These are phyloP conservation scores for Anorthoa munda DNA, from an alignment of 2,888 invertebrate genomes.

Conservation along the genomic window DNA sequence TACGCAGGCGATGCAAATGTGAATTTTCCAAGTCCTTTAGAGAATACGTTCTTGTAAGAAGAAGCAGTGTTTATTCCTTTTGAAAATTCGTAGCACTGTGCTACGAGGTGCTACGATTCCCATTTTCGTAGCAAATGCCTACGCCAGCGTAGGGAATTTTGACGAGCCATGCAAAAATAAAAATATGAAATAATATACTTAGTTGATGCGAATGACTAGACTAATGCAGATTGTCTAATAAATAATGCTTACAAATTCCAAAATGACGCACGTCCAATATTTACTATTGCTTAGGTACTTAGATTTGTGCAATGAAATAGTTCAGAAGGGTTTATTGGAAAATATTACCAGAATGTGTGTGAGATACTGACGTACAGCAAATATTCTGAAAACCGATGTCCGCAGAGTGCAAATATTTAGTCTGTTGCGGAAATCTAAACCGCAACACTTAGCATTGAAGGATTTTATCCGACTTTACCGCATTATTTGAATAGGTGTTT, in stretches of 20 bases:
- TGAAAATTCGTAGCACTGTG: constrained; percentile 26
- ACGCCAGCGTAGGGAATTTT: neutral
- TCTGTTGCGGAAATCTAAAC: constrained; percentile 22
- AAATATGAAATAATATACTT: neutral
- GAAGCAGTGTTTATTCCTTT: neutral
- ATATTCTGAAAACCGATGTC: constrained; percentile 31
- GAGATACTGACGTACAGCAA: constrained; percentile 22
- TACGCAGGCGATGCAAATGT: constrained; percentile 45
- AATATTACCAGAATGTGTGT: constrained; percentile 20
- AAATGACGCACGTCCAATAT: constrained; percentile 8
- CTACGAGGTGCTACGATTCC: constrained; percentile 36
- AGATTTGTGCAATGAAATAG: constrained; percentile 27
- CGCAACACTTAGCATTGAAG: constrained; percentile 6
- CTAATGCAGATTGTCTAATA: neutral
- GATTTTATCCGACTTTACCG: neutral
- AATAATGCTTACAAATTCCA: neutral
- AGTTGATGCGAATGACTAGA: neutral
- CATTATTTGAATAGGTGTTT: constrained; percentile 3
- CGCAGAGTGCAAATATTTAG: constrained; percentile 33
- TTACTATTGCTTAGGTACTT: neutral
- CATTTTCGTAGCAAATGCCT: constrained; percentile 39
- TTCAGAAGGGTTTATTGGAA: constrained; percentile 15
- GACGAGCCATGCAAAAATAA: neutral
- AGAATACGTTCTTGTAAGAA: constrained; percentile 6
- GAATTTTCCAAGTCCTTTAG: constrained; percentile 15